Base-by-base conservation (phyloP, 2,888 invertebrate genomes). In the Pterobdella sp. region DNA sequence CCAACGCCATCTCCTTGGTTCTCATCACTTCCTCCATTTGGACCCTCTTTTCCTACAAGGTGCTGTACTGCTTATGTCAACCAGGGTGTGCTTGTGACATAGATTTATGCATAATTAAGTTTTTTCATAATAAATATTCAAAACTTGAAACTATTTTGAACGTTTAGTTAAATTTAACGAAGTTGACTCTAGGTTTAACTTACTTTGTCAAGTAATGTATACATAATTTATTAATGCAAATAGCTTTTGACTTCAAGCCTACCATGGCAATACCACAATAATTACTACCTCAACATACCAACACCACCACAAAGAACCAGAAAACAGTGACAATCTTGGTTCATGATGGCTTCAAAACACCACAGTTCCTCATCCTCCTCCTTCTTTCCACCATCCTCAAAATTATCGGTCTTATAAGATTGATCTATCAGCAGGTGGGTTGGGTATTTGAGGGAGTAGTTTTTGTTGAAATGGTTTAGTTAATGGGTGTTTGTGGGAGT, bases 1-100 rank as follows among this genome's bases (percentile, higher is more conserved):
- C 89, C 56, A 88, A 89, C 80, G 86, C 87, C 2, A 87, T 91
- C 81, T 87, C 90, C 78, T 79, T 86, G 3, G 86, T 88, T 1
- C 84, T 86, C 64, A 84, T 86, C 74, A 84, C 84, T 60, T 84
- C 87, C 14, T 86, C 87, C 65, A 80, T 88, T 31, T 88, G 88
- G 79, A 86, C 86, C 79, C 86, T 88, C 72, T 80, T 88, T 34
- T 87, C 88, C 79, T 89, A 87, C 81, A 89, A 89, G 81, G 84
- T 82, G 72, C 76, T 60, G n/a, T 22, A 0, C 22, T 35, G 26
- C 34, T 72, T n/a, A n/a, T n/a, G n/a, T n/a, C n/a, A n/a, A n/a
- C n/a, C n/a, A n/a, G n/a, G n/a, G n/a, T n/a, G n/a, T n/a, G n/a
- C n/a, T n/a, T n/a, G n/a, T n/a, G n/a, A n/a, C n/a, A n/a, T n/a